Evolutionary conservation across 2,888 invertebrate species (phyloP), one percentile per base, ranked within the genome.

Genomic region (Syrphus vitripennis): DNA sequence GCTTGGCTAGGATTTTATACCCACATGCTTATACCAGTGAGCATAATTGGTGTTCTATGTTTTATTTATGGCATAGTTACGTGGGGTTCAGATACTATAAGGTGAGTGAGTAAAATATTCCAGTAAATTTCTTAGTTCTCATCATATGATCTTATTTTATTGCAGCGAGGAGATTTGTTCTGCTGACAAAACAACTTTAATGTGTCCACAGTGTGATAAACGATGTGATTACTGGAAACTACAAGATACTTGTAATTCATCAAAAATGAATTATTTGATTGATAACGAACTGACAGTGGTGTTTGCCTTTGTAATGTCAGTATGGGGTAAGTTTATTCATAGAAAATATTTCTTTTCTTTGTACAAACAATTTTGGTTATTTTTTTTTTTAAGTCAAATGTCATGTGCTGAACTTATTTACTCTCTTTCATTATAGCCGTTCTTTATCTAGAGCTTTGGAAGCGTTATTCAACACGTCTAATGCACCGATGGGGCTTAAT

Each of bases 1-100:
- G 95, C 96, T 14, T 97, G 97, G 97, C 93, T 97, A 59, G 97
- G 97, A 45, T 97, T 96, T 92, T 97, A 97, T 90, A 97, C 97
- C 0, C 95, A 95, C 90, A 96, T 96, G 96, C 92, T 97, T 75
- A 95, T 97, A 88, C 95, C 96, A 14, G 95, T 96, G 3, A 94
- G 96, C 72, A 91, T 96, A 70, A 93, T 95, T 70, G 96, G 96
- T 14, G 90, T 96, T 21, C 87, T 95, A 21, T 95, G 95, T 90
- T 94, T 96, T 88, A 88, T 95, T 4, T 95, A 94, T 89, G 95
- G 95, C 87, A 91, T 93, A 59, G 83, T 92, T 1, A 94, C 94
- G 26, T 90, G 94, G 89, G 90, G 90, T 50, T 89, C 90, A 9
- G 94, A 94, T 90, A 91, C 90, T 14, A 91, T 93, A 34, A 93